Evolutionary conservation across 2,797 vertebrate genomes (phyloP), one percentile per base, ranked within the genome.

Genomic region (Halcyon leucocephala): DNA sequence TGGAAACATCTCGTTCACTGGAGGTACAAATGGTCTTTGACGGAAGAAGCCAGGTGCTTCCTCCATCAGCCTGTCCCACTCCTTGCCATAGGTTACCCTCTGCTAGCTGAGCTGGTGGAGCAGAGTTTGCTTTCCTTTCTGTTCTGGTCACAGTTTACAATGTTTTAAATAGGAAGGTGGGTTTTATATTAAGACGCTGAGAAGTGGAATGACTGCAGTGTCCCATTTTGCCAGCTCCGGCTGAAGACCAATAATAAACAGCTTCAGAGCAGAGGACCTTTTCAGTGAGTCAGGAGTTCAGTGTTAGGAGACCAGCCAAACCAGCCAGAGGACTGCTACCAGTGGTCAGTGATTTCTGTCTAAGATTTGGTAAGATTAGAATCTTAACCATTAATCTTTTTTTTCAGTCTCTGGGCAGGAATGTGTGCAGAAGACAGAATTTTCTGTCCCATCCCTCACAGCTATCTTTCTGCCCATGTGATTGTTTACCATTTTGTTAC

Each of bases 261-360:
- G n/a, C 35, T 64, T 60, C 39, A 71, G 44, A 28, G 25, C 31
- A 86, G 29, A 69, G 22, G 10, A 87, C 6, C 31, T 66, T 76
- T 82, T 25, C 66, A 44, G 26, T 55, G 84, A 91, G 51, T 86
- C 89, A 82, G 29, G 33, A 35, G 33, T 35, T 35, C 33, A 35
- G 33, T 79, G 29, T 51, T 35, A 58, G 31, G 66, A 82, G 2
- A 89, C 73, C 46, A 89, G 62, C 55, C 35, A 84, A 94, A 92
- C 51, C 83, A 94, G 83, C 13, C 41, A 79, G 58, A 82, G 44
- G 33, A 73, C 25, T 52, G 0, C 29, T 78, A 17, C 48, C 46
- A 31, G 77, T 79, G 77, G 70, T 82, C 44, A 60, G 61, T 86
- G 70, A 65, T 86, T 96, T 76, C 86, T 86, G 58, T 26, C 33